Base-by-base conservation (phyloP, 2,797 vertebrate species). In the Rhyacichthys aspro region DNA sequence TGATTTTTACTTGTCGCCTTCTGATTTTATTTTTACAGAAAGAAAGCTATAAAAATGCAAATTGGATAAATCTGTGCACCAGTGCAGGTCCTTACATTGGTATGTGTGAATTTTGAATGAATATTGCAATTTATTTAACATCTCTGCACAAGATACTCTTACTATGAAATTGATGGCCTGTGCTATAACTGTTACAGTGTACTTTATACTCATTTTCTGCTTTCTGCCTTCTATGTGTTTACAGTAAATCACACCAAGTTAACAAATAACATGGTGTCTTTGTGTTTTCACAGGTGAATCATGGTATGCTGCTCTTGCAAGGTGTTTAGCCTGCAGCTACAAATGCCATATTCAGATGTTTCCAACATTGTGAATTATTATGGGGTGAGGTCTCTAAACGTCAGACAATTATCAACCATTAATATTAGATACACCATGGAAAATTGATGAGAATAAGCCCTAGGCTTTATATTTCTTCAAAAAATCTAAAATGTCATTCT, bases 281-380 rank as follows among this genome's bases (percentile, higher is more conserved):
- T 44, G 32, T 78, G 72, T 82, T 84, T 82, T 63, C 38, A 58
- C 49, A 69, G 66, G 64, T 74, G 70, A 72, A 57, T 70, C 55
- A 39, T 19, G 43, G 71, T n/a, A 28, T 8, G 34, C 55, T 63
- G 66, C 55, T 49, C 34, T 28, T 44, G 55, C 54, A 66, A 68
- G 59, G 59, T 74, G 65, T 81, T 66, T 63, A 49, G 78, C 79
- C 80, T 76, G 1, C 39, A 72, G 72, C 60, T 48, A 67, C 23
- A 19, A 44, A 59, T 63, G 37, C 16, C 19, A 45, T 6, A 33
- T 48, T 12, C 55, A 32, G 8, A 32, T 1, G 19, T 59, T 52
- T 62, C 46, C 28, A 41, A 16, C 33, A 16, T 7, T 55, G 16
- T 34, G 45, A 42, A 70, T 75, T 42, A 42, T 18, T 61, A 12